Evolutionary conservation across 2,113 vertebrate genomes (phyloP).

Genomic region (Orientallactaga bullata): DNA sequence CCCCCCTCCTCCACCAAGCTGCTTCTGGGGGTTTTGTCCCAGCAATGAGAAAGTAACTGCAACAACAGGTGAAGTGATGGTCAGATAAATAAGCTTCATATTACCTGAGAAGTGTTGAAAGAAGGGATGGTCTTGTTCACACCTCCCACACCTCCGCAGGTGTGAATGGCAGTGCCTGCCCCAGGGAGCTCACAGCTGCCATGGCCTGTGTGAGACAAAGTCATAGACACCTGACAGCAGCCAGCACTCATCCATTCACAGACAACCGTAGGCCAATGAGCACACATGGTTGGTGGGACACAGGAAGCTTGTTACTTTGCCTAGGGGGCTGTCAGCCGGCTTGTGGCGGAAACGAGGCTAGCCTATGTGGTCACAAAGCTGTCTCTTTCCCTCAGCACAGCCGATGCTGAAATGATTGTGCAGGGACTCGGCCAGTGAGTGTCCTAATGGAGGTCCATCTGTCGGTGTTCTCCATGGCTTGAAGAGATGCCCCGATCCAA

Average conservation of each 20-base stretch:
- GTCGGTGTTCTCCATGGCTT: neutral
- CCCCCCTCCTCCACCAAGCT: too few species aligned
- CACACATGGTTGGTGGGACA: neutral
- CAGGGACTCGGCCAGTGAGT: neutral
- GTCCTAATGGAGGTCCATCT: neutral
- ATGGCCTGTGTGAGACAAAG: neutral
- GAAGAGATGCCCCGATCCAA: neutral
- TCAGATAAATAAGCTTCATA: neutral
- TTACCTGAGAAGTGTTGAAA: neutral
- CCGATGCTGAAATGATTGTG: neutral
- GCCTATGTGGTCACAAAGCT: neutral
- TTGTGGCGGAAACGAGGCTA: neutral
- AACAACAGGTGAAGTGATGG: neutral
- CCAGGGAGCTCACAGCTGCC: neutral
- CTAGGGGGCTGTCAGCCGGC: neutral
- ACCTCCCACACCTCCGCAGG: neutral
- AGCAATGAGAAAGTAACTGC: too few species aligned
- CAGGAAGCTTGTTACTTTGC: neutral
- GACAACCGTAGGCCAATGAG: neutral
- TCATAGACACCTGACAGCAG: too few species aligned
- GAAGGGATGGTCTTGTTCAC: neutral
- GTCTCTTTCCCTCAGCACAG: neutral
- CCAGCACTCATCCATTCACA: rapidly evolving
- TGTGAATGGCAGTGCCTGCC: neutral
- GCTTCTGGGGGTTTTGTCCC: too few species aligned